Conservation (phyloP, 2,797 vertebrate genomes). For the Danio jaintianensis region DNA sequence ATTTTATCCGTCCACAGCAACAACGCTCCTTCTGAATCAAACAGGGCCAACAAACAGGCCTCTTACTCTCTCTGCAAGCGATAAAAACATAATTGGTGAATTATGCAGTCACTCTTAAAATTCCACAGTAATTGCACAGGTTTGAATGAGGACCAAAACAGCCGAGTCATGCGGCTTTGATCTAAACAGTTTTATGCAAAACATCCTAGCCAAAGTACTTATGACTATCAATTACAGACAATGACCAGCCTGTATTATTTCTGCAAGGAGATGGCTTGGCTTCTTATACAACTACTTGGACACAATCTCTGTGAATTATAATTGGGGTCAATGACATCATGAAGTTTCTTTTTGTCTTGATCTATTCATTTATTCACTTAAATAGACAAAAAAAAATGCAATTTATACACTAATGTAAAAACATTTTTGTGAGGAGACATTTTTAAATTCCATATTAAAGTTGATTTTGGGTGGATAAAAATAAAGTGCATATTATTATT, state of each 20-base stretch:
- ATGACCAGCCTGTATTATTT: background rate
- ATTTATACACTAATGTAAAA: too few species aligned
- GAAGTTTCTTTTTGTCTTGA: too few species aligned
- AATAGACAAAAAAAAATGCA: background rate
- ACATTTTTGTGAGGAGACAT: too few species aligned
- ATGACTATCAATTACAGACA: slow-evolving; percentile 4
- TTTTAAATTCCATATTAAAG: too few species aligned
- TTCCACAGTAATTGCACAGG: slow-evolving; percentile 63
- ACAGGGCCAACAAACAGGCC: slow-evolving; percentile 38
- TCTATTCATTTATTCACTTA: background rate
- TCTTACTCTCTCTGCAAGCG: slow-evolving; percentile 46
- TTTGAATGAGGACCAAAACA: slow-evolving; percentile 43
- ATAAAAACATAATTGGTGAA: slow-evolving; percentile 62
- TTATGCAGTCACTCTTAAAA: slow-evolving; percentile 51
- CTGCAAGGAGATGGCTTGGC: background rate
- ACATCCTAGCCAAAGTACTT: slow-evolving; percentile 30
- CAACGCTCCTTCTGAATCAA: slow-evolving; percentile 35
- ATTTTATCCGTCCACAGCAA: slow-evolving; percentile 39
- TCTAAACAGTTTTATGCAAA: slow-evolving; percentile 39
- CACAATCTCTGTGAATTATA: background rate
- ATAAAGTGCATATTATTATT: too few species aligned
- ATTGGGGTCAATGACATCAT: background rate
- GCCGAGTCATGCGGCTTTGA: slow-evolving; percentile 11
- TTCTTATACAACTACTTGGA: background rate
- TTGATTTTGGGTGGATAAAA: too few species aligned